phyloP scores from a whole-genome alignment of 2,888 invertebrate genomes.

The Drosophila fungiperda region DNA sequence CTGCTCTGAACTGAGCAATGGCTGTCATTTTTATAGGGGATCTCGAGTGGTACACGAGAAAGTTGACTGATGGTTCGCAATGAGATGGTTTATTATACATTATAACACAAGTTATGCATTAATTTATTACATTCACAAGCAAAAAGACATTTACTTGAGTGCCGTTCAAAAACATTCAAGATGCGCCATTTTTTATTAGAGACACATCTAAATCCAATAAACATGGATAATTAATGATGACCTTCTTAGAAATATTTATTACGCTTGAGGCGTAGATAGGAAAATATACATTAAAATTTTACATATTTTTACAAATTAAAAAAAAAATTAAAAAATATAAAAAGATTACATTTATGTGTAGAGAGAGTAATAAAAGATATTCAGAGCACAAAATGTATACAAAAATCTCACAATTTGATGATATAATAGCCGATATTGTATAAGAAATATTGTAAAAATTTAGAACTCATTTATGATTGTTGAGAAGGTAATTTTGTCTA shows the following conservation, averaged over 20 bases:
- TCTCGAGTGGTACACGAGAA: slow-evolving; percentile 17
- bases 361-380: background rate
- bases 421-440: background rate
- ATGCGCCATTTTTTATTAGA: background rate
- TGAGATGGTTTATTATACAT: slow-evolving; percentile 54
- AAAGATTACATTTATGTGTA: background rate
- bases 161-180: background rate
- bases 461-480: background rate
- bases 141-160: slow-evolving; percentile 6
- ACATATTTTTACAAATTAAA: no score
- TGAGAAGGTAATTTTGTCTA: background rate
- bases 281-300: background rate
- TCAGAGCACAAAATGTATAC: background rate
- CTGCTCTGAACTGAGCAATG: slow-evolving; percentile 30
- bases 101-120: slow-evolving; percentile 38
- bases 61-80: slow-evolving; percentile 62
- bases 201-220: background rate
- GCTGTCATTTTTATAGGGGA: slow-evolving; percentile 36
- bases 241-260: no score
- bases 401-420: background rate
- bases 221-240: background rate
- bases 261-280: background rate
- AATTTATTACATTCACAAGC: slow-evolving; percentile 28
- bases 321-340: background rate
- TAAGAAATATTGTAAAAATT: background rate